Conservation (phyloP, 2,113 vertebrate genomes). For the Chloropsis cyanopogon region DNA sequence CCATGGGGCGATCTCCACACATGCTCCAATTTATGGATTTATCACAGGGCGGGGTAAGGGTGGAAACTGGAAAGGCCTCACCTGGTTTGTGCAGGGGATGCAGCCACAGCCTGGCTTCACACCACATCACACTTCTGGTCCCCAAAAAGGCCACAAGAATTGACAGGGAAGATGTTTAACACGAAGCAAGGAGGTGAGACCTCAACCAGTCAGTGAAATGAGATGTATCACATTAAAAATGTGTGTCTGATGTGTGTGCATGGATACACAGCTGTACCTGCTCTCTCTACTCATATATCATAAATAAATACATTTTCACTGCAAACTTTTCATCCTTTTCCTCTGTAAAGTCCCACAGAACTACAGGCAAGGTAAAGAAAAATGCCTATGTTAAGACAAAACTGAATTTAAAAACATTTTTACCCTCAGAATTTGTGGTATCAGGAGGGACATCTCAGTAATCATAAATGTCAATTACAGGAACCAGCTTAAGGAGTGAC, state of each 20-base stretch:
- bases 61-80: not conserved
- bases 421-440: not conserved
- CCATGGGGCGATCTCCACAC: accelerated
- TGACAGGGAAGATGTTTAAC: accelerated
- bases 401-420: not conserved
- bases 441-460: not conserved
- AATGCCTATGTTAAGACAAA: not conserved
- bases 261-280: not conserved
- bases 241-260: not conserved
- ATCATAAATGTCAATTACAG: conserved; percentile 30
- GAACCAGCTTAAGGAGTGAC: not conserved
- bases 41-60: not conserved
- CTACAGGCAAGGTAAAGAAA: not conserved
- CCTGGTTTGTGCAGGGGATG: not conserved
- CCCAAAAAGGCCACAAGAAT: not conserved
- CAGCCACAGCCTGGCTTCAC: not conserved
- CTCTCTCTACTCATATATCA: not conserved
- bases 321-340: not conserved
- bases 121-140: not conserved
- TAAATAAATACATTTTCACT: not conserved
- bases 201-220: not conserved
- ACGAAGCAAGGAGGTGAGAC: not conserved
- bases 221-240: not conserved
- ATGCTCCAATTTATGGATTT: not conserved
- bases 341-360: not conserved